Evolutionary conservation across 1,140 invertebrate genomes (phyloP), one percentile per base, ranked within the genome.

Genomic region (Cepaea nemoralis): DNA sequence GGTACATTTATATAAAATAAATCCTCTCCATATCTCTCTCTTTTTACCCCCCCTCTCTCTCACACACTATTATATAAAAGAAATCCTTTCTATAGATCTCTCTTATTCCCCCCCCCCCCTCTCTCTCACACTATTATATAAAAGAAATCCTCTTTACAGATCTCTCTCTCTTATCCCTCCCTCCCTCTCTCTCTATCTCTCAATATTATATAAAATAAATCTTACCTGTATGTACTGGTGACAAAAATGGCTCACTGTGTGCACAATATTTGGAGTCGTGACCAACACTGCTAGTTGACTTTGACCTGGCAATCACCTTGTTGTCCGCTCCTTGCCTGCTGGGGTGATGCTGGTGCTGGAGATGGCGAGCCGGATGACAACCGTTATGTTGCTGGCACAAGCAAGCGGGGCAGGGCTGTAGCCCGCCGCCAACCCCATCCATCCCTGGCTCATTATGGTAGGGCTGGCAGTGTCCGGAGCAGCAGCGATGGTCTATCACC

Each of bases 211-310:
- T n/a, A n/a, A n/a, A n/a, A 24, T n/a, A 66, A 12, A 48, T 3
- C 14, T 75, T 75, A 75, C 73, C 73, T 40, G 73, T 19, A 45
- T 75, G 73, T 55, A 39, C 71, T 45, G 71, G 6, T n/a, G 73
- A 75, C 33, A 55, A 75, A 24, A 1, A 48, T 27, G 73, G n/a
- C 2, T 50, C 73, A 50, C 14, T 10, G 31, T 50, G 45, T 2
- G 45, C 2, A 55, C 31, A 50, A 50, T 35, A 33, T 22, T 50
- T 45, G 42, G 73, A n/a, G 19, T 75, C 40, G 1, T 75, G 73
- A 55, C 73, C 42, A 42, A 45, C 45, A 27, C 73, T 50, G n/a
- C 73, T 33, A 12, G 73, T 24, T 50, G 40, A 45, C 45, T 45
- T 27, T 75, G 73, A 48, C 73, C 73, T 75, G 2, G 27, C 73